Percentiles rank a stretch among this genome's conserved stretches.
Conservation (phyloP, 2,113 vertebrate genomes). For the Sorex fumeus region DNA sequence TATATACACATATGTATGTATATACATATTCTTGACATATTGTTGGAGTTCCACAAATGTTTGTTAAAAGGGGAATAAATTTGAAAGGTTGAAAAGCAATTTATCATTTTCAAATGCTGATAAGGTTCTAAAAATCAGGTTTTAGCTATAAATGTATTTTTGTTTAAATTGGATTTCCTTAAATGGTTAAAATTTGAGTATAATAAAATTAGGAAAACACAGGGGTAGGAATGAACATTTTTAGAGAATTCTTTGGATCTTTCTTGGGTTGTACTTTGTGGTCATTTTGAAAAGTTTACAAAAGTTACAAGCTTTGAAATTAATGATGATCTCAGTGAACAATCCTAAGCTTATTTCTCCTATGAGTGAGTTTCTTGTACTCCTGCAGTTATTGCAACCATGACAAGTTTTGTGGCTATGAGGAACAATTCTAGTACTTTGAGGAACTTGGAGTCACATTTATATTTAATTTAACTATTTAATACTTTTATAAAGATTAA, state of each 20-base stretch:
- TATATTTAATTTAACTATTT: conserved; percentile 27
- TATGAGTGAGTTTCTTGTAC: background rate
- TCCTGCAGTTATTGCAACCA: background rate
- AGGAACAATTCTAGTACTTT: conserved; percentile 58
- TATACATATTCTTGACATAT: no score
- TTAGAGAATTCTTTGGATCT: background rate
- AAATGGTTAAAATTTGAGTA: conserved; percentile 64
- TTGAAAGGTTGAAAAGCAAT: conserved; percentile 20
- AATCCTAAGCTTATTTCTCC: background rate
- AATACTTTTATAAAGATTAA: conserved; percentile 45
- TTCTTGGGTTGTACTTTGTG: background rate
- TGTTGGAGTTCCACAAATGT: conserved; percentile 50
- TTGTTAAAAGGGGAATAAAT: conserved; percentile 52
- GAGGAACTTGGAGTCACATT: conserved; percentile 12
- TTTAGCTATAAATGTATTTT: conserved; percentile 40
- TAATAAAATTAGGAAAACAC: conserved; percentile 37
- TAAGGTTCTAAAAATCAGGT: conserved; percentile 46
- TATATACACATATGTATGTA: no score
- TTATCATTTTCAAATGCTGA: conserved; percentile 61
- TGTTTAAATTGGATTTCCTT: conserved; percentile 60
- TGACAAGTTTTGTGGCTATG: conserved; percentile 25
- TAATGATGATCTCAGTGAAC: background rate
- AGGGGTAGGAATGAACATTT: background rate
- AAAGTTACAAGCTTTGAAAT: conserved; percentile 44
- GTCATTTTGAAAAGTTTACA: conserved; percentile 52